Evolutionary conservation across 2,888 invertebrate genomes (phyloP), one percentile per base, ranked within the genome.

Genomic region (Drosophila nr. fundita): DNA sequence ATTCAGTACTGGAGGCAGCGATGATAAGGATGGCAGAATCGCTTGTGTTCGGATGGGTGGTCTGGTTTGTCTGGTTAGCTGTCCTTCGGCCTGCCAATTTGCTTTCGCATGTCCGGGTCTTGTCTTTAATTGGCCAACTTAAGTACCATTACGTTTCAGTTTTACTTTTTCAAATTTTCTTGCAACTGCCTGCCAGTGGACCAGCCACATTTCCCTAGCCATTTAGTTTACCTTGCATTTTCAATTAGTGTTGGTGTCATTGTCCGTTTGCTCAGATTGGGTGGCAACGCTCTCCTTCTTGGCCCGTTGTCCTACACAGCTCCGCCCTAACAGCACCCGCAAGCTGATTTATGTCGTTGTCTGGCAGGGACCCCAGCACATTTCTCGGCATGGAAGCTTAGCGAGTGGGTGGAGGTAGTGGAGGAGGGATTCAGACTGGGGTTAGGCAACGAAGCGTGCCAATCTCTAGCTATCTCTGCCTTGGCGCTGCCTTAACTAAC

Each of bases 101-200:
- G 55, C 53, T 63, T 58, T 64, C 50, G 71, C 49, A 53, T 65
- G 70, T 62, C 53, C 71, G 32, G 76, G 65, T 73, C 67, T 73
- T 72, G 71, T 63, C 78, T 80, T 87, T 89, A 90, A 90, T 90
- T 90, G 90, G 89, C 83, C 61, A 87, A 80, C 89, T 90, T 90
- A 90, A 90, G 90, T 86, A 73, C 87, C 89, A 83, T 87, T 86
- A 78, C 81, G 90, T 82, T 83, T 82, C 77, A 78, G 82, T 83
- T 85, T 55, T 70, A 73, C 76, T 75, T 77, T 80, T 76, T 68
- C 67, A 64, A 63, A 57, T 69, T 73, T 70, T 76, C 38, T 52
- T 36, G 36, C 15, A 66, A 59, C 55, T 57, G 45, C 38, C 42
- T 8, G 49, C 42, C 29, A 38, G 67, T 27, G 30, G 27, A 11